Conservation (phyloP, 2,797 vertebrate species). For the Falco columbarius region DNA sequence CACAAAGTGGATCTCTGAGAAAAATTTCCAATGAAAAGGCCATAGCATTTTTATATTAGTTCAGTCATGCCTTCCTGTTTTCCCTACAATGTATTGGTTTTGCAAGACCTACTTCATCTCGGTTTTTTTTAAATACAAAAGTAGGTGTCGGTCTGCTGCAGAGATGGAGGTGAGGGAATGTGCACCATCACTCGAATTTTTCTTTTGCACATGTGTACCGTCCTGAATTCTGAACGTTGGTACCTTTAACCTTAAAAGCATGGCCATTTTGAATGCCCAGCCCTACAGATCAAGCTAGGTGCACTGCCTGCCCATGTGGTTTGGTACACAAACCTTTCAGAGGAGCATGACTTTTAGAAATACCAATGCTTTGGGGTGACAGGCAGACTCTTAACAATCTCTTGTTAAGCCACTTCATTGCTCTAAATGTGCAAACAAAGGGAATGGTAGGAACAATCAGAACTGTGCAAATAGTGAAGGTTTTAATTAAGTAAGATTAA, state of each 20-base stretch:
- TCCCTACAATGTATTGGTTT: neutral
- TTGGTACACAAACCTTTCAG: neutral
- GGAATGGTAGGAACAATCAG: neutral
- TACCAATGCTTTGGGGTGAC: neutral
- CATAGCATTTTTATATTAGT: neutral
- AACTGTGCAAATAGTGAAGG: slow-evolving; percentile 19
- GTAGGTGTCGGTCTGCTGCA: neutral
- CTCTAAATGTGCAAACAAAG: slow-evolving; percentile 11
- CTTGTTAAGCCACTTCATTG: neutral
- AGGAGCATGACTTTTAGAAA: neutral
- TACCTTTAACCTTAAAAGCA: neutral
- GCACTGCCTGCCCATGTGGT: accelerated
- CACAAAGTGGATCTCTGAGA: neutral
- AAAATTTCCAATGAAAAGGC: neutral
- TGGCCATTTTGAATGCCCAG: neutral
- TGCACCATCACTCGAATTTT: neutral
- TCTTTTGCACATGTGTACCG: neutral
- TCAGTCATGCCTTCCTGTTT: neutral
- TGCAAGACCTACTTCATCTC: neutral
- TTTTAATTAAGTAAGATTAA: slow-evolving; percentile 36
- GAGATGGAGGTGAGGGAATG: neutral
- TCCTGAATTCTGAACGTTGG: neutral
- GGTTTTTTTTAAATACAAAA: neutral
- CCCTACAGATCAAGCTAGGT: neutral
- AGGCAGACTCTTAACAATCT: neutral